Base-by-base conservation (phyloP, 1,140 invertebrate species). In the Drosophila sturtevanti region DNA sequence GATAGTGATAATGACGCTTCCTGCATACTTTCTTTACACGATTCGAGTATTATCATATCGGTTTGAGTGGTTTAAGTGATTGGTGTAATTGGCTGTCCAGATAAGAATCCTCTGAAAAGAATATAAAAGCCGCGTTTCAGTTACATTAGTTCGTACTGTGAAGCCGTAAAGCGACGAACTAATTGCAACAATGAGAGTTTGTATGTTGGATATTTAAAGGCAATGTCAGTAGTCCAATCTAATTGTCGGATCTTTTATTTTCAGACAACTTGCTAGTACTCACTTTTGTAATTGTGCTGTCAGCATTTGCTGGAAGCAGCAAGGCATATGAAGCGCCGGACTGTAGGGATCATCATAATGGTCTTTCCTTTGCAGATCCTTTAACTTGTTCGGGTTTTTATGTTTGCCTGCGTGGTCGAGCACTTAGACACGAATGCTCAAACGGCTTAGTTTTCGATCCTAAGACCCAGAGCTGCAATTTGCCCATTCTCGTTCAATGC, bases 381-480 rank as follows among this genome's bases (percentile, higher is more conserved):
- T 14, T 38, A 0, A 82, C 79, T 34, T 82, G 80, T 37, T 79
- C 80, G 16, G 66, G 80, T 44, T 82, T 75, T 35, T 79, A 72
- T 56, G 58, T 82, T 2, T 82, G 80, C 55, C 61, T 75, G n/a
- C 75, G 80, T 4, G 80, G 80, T 7, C 51, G 65, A 16, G 71
- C 79, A 7, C 37, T 82, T 1, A 51, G 79, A 14, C 67, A 68
- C 34, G 70, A 82, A 21, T 82, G 80, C 27, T 35, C 35, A 4
- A 62, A 59, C 27, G 79, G 79, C 7, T 67, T 82, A 1, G 68
- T 14, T 18, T 82, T 78, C 22, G 79, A 82, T 24, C 66, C 70
- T 1, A 68, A 48, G 14, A 61, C 71, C 2, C 79, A 81, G 14
- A 35, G 41, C 1, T 82, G 79, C 37, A 81, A 81, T 48, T 66